phyloP scores from a whole-genome alignment of 2,113 vertebrate genomes.

The Caracal caracal region DNA sequence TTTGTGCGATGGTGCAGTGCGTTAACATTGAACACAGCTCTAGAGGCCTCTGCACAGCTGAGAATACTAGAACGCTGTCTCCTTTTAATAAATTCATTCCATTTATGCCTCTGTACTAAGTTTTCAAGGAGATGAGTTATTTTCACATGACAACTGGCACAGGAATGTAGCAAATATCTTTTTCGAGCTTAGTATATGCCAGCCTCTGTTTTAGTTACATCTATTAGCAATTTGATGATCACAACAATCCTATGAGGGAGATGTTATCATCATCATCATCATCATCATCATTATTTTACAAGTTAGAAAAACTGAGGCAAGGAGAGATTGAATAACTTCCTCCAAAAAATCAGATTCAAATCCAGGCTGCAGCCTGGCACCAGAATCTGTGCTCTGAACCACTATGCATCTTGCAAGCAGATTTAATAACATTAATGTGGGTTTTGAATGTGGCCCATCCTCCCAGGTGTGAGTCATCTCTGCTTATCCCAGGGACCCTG shows the following conservation, averaged over 20 bases:
- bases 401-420: not conserved
- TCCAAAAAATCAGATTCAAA: not conserved
- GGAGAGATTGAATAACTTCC: not conserved
- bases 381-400: not conserved
- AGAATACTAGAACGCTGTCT: not conserved
- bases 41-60: not conserved
- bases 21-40: not conserved
- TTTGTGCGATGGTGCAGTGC: not conserved
- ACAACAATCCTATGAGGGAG: not conserved
- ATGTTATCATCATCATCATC: too few relatives aligned
- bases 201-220: not conserved
- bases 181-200: not conserved
- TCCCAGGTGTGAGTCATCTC: not conserved
- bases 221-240: not conserved
- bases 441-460: not conserved
- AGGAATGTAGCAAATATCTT: not conserved
- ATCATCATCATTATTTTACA: not conserved
- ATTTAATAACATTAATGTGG: not conserved
- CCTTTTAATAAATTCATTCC: not conserved
- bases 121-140: not conserved
- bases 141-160: not conserved
- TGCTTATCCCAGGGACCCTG: not conserved
- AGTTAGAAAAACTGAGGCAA: not conserved
- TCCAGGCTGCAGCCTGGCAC: not conserved
- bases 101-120: not conserved